Evolutionary conservation across 2,797 vertebrate species (phyloP), one percentile per base, ranked within the genome.

Genomic region (Argentina silus): DNA sequence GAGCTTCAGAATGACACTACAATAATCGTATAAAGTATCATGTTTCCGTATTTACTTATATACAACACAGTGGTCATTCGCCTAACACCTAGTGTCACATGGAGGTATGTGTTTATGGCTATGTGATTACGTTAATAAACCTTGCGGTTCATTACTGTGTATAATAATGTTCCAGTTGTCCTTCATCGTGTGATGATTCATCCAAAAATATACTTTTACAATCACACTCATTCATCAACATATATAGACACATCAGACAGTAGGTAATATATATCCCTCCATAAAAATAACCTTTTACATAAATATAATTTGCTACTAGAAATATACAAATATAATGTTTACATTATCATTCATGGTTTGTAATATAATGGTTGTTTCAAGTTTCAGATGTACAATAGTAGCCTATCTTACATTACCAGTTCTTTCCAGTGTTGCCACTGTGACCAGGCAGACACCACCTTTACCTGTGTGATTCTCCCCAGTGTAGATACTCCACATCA

Each of bases 101-200:
- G 1, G 78, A 86, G 78, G 77, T 86, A 72, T 82, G 77, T 44
- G 75, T 79, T 56, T 65, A 67, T 77, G 80, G 82, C 76, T 87
- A 78, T 74, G 65, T 75, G 61, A 81, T 56, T 77, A 60, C 12
- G 55, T 70, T 15, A 5, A 43, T 15, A 44, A 12, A 45, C 50
- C 27, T 21, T 64, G 12, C 36, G 5, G n/a, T 14, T n/a, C 53
- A 44, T 12, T 7, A 45, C 14, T 12, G 1, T 12, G 1, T 43
- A 36, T 17, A 23, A 7, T 27, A 43, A 9, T 47, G 17, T 27
- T 62, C 23, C 17, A n/a, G 19, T 53, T 61, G 11, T 27, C 42
- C 43, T 45, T 48, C 23, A 45, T 19, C 0, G 56, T 65, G 9
- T 12, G 48, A 36, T 36, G 27, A 36, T 70, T 57, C 10, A 19